phyloP scores from a whole-genome alignment of 2,113 vertebrate species.

The Tonatia bakeri region DNA sequence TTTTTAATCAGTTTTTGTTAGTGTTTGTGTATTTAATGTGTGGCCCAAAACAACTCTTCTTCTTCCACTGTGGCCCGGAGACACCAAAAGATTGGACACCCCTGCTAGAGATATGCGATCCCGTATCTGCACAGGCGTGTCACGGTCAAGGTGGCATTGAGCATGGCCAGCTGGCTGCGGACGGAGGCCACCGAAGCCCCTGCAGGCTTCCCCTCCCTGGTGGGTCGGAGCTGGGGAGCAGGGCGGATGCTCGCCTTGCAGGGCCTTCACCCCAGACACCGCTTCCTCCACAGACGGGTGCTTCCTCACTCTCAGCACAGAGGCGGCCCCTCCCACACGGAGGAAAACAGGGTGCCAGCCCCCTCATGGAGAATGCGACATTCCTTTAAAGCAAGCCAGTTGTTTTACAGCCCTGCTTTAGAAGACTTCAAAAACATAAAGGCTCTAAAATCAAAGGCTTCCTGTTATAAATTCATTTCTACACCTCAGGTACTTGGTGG shows the following conservation, averaged over 20 bases:
- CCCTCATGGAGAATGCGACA: neutral
- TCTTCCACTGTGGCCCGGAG: too few relatives aligned
- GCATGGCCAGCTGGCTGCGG: neutral
- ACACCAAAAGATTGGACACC: too few relatives aligned
- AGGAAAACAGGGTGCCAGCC: neutral
- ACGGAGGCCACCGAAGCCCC: neutral
- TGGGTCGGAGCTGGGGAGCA: neutral
- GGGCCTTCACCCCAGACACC: neutral
- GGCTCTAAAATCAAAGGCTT: conserved; percentile 83
- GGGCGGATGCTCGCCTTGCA: neutral
- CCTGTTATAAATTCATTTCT: conserved; percentile 82
- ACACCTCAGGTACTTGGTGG: conserved; percentile 73
- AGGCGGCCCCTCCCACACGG: neutral
- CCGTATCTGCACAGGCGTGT: rapidly evolving
- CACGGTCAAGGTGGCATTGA: neutral
- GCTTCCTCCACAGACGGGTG: neutral
- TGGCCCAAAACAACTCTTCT: too few relatives aligned
- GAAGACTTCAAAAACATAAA: conserved; percentile 68
- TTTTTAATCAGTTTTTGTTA: too few relatives aligned
- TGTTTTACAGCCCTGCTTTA: conserved; percentile 29
- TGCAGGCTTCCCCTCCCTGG: neutral
- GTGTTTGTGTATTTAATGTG: too few relatives aligned
- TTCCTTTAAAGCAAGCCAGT: conserved; percentile 4
- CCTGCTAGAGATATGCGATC: rapidly evolving
- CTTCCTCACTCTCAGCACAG: neutral